Evolutionary conservation across 2,113 vertebrate genomes (phyloP).

Genomic region (Otis tarda): DNA sequence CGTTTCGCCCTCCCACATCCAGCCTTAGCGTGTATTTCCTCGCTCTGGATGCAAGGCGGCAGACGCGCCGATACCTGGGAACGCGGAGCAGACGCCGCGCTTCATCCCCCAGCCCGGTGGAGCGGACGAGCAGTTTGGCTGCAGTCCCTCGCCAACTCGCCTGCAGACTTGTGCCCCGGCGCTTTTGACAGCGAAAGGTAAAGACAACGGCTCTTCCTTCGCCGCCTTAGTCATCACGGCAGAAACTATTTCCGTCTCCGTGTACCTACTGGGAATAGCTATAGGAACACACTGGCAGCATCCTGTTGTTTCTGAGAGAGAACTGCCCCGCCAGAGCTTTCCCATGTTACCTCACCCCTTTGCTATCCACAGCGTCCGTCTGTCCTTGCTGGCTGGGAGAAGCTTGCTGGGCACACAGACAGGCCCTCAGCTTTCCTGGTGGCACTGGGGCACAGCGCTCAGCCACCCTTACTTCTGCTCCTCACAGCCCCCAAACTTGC

Average conservation of each 20-base stretch:
- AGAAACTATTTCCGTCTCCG: not conserved
- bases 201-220: accelerated
- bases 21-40: accelerated
- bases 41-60: accelerated
- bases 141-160: accelerated
- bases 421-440: not conserved
- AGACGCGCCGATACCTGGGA: accelerated
- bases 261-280: not conserved
- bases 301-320: not conserved
- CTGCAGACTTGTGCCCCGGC: accelerated
- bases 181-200: not conserved
- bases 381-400: not conserved
- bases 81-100: not conserved
- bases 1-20: not conserved
- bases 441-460: not conserved
- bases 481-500: not conserved
- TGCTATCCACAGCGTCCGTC: accelerated
- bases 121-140: accelerated
- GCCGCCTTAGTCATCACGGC: not conserved
- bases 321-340: not conserved
- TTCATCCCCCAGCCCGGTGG: accelerated
- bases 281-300: not conserved
- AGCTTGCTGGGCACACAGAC: not conserved
- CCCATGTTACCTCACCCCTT: not conserved
- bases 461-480: not conserved